Evolutionary conservation across 2,113 vertebrate genomes (phyloP), one percentile per base, ranked within the genome.

Genomic region (Halichoeres trimaculatus): DNA sequence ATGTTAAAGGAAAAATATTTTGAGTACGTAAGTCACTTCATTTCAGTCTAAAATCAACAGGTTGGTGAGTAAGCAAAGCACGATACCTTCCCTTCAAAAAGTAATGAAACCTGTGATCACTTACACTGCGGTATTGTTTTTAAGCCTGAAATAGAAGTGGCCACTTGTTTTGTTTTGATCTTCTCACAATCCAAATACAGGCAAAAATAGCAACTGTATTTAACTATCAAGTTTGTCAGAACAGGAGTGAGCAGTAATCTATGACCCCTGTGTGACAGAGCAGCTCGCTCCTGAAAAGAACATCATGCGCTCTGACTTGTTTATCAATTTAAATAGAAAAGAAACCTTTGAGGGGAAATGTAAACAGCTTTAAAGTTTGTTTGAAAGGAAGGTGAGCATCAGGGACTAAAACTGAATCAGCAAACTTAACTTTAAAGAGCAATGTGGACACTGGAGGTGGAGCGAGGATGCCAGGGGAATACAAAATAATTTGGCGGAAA

Each of bases 141-240:
- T 40, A 66, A 74, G 60, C 60, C 55, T 26, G 35, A 56, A 85
- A 71, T 80, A 78, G 63, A 89, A 70, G 22, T 26, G 23, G 30
- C 19, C 48, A 41, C 70, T 71, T 76, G 67, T 78, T 85, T 85
- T 87, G 75, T 78, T 84, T 13, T 52, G 64, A 72, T 63, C 43
- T 45, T 35, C 63, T 57, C 23, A 2, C 61, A 88, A 74, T 43
- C 40, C 36, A 86, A 71, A 40, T 8, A 35, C 26, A 69, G 36
- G 52, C 47, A 79, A 81, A 79, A 66, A 88, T 67, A 78, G 54
- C 35, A 68, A 52, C 61, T 40, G n/a, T 61, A 36, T 1, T n/a
- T 26, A 80, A 63, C 60, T 17, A 48, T 66, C 35, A 71, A 40
- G 71, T 82, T 73, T 83, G 60, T 74, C 70, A 78, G 59, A 40